Base-by-base conservation (phyloP, 2,888 invertebrate genomes). In the Acrocyrtus sp. region DNA sequence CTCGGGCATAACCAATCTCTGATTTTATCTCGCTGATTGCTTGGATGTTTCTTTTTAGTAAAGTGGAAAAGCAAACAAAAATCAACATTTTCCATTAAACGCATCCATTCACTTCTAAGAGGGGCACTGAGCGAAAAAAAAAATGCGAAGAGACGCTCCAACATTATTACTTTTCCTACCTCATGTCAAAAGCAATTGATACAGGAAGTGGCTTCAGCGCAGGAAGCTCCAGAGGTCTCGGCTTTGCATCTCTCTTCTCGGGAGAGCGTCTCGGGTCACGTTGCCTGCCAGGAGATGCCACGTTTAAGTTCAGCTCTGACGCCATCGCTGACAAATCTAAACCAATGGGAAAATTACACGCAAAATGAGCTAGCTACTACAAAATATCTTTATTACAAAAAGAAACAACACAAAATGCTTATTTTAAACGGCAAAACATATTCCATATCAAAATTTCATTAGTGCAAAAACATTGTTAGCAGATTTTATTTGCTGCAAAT, bases 1-100 rank as follows among this genome's bases (percentile, higher is more conserved):
- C 98, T 81, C 98, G 82, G 4, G 94, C 93, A 84, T 93, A 93
- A 1, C 98, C 99, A 80, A 98, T 96, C 82, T 98, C 96, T 0
- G 98, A 98, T 86, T 96, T 97, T 67, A 99, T 97, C 83, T 98
- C 98, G 0, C 94, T 92, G 96, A 99, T 98, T 26, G 93, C 91
- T 87, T 95, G 92, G 34, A 95, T 90, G 84, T 94, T 94, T 82
- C 94, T 92, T 82, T 10, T n/a, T n/a, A n/a, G n/a, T n/a, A n/a
- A n/a, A n/a, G n/a, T n/a, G n/a, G n/a, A n/a, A n/a, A n/a, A n/a
- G n/a, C n/a, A n/a, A n/a, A n/a, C n/a, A n/a, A n/a, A n/a, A n/a
- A 48, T 21, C 12, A 6, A 57, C 1, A 43, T 8, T 21, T 27
- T 54, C n/a, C n/a, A n/a, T n/a, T n/a, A n/a, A 12, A 6, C 6